These are phyloP conservation scores for Triplophysa tibetana DNA, from an alignment of 2,113 vertebrate species.

Conservation along the genomic window DNA sequence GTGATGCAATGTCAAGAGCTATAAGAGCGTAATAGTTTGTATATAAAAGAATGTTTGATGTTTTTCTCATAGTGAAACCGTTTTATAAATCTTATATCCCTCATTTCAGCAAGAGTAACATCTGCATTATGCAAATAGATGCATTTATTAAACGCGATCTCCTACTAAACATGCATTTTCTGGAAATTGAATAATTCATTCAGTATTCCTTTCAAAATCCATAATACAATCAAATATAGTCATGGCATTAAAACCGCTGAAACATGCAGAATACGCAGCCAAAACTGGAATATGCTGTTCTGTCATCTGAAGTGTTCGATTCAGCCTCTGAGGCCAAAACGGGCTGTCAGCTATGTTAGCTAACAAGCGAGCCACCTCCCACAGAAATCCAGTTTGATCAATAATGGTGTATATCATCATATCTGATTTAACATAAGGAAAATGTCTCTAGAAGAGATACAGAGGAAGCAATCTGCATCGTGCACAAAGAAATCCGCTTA, in stretches of 20 bases:
- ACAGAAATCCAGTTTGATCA: slow-evolving; percentile 2
- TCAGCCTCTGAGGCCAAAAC: neutral
- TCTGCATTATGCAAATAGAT: no score
- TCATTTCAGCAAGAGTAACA: neutral
- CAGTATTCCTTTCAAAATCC: no score
- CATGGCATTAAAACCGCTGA: neutral
- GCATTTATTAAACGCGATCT: no score
- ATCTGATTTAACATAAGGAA: neutral
- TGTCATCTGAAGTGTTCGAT: slow-evolving; percentile 29
- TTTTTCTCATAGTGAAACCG: neutral
- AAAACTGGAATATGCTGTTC: neutral
- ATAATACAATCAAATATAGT: neutral
- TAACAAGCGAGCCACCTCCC: slow-evolving; percentile 34
- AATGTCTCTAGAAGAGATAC: neutral
- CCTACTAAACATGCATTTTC: no score
- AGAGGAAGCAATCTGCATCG: neutral
- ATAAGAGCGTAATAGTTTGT: no score
- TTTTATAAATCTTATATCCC: no score
- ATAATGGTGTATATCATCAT: neutral
- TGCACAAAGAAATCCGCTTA: neutral
- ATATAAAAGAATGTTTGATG: neutral
- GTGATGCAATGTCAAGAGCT: neutral
- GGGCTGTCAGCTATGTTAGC: slow-evolving; percentile 9
- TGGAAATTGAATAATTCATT: no score
- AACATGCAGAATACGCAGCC: neutral